Evolutionary conservation across 2,797 vertebrate species (phyloP), one percentile per base, ranked within the genome.

Genomic region (Sebastes goodei): DNA sequence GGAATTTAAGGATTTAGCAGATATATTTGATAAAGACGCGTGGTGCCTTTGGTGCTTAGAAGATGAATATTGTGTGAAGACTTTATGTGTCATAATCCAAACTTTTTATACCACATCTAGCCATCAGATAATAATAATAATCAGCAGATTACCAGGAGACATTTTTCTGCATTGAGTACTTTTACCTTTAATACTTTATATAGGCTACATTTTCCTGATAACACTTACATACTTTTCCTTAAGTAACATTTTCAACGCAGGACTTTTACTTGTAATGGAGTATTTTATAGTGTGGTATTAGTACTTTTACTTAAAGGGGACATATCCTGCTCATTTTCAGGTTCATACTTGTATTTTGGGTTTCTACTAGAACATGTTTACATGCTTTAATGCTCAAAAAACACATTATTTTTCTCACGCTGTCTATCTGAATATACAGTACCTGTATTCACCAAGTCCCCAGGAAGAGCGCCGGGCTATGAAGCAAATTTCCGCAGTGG

Each of bases 401-500:
- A 46, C 42, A 46, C 42, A 17, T 46, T 46, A 46, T 46, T 46
- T 46, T 46, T 46, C 42, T 15, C 42, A 2, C 6, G 0, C 42
- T 46, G 42, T 46, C 42, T 3, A 0, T 46, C 42, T 46, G 42
- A 46, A 46, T 35, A 29, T 29, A 29, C 29, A 29, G 29, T 29
- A 29, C 29, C 29, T 29, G 29, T 35, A 46, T 46, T 42, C 38
- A 42, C 2, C 38, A 42, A 42, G 38, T 0, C 38, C 12, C 38
- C 38, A 42, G 38, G 38, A 42, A 6, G 38, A 42, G 38, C 12
- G 38, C 38, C 5, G 38, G 38, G 38, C 38, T 42, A 12, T 42
- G 38, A 42, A 42, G 38, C 38, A 38, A 33, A 12, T 42, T 42
- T 42, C 0, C 0, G 12, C 0, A 42, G 38, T 42, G 38, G 0